Evolutionary conservation across 2,797 vertebrate species (phyloP).

Genomic region (Discoglossus pictus): DNA sequence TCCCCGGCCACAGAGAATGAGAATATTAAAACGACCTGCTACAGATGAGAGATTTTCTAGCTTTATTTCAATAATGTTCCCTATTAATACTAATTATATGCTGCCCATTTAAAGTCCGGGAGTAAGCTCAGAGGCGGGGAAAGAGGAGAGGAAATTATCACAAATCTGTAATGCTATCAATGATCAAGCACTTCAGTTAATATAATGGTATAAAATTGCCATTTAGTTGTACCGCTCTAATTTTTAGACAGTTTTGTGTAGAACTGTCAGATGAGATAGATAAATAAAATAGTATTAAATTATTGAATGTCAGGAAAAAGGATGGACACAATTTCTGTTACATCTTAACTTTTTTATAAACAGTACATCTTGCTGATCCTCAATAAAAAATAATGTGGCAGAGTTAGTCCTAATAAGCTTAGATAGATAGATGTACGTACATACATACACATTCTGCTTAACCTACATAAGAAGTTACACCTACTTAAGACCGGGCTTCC

Average conservation of each 20-base stretch:
- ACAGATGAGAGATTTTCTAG: slow-evolving; percentile 38
- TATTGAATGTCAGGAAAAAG: too few relatives aligned
- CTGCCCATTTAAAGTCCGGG: slow-evolving; percentile 42
- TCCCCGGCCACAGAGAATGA: slow-evolving; percentile 28
- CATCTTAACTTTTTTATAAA: too few relatives aligned
- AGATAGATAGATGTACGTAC: too few relatives aligned
- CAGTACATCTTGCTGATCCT: too few relatives aligned
- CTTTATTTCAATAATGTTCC: slow-evolving; percentile 46
- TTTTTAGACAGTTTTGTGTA: slow-evolving; percentile 11
- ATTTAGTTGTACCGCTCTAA: slow-evolving; percentile 19
- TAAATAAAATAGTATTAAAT: neutral
- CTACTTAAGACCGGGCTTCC: too few relatives aligned
- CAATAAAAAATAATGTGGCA: too few relatives aligned
- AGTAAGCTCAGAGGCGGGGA: slow-evolving; percentile 49
- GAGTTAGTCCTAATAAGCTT: too few relatives aligned
- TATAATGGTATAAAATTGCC: slow-evolving; percentile 40
- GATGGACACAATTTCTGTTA: too few relatives aligned
- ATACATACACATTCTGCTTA: too few relatives aligned
- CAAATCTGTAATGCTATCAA: slow-evolving; percentile 42
- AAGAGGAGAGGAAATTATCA: slow-evolving; percentile 43
- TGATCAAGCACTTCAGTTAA: slow-evolving; percentile 43
- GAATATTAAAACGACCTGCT: slow-evolving; percentile 37
- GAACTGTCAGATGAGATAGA: too few relatives aligned
- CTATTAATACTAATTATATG: slow-evolving; percentile 51
- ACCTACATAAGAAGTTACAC: too few relatives aligned